These are phyloP conservation scores for Dynastes grantii DNA, from an alignment of 2,888 invertebrate species.

Conservation along the genomic window DNA sequence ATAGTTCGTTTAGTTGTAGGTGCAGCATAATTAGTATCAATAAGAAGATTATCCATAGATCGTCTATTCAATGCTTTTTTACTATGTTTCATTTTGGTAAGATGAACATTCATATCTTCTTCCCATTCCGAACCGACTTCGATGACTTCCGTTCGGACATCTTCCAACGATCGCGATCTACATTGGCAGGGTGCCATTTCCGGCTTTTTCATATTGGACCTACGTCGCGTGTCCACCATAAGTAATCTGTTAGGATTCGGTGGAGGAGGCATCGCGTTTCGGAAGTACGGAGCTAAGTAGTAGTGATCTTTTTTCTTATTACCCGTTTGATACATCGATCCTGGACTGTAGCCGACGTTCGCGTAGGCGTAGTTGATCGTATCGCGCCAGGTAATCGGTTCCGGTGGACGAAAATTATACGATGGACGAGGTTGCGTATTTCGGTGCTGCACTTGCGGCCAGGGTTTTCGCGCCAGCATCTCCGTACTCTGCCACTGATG, in stretches of 20 bases:
- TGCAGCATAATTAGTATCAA: conserved; percentile 72
- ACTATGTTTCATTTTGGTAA: conserved; percentile 71
- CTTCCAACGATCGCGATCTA: conserved; percentile 82
- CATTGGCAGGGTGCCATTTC: conserved; percentile 74
- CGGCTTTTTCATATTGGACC: conserved; percentile 56
- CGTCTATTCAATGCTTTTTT: conserved; percentile 73
- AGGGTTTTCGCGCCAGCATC: conserved; percentile 73
- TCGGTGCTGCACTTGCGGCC: conserved; percentile 77
- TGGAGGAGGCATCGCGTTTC: conserved; percentile 78
- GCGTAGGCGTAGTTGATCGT: conserved; percentile 55
- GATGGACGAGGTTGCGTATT: conserved; percentile 72
- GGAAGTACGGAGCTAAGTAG: conserved; percentile 80
- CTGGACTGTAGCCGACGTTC: conserved; percentile 58
- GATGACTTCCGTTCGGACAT: conserved; percentile 79
- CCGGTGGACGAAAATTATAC: conserved; percentile 62
- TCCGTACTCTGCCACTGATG: conserved; percentile 69
- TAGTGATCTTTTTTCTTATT: conserved; percentile 74
- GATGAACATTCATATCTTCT: conserved; percentile 77
- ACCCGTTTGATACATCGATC: conserved; percentile 59
- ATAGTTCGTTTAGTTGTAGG: conserved; percentile 72
- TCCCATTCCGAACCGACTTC: conserved; percentile 72
- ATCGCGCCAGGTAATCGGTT: conserved; percentile 63
- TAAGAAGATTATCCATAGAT: conserved; percentile 81
- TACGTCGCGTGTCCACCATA: conserved; percentile 65
- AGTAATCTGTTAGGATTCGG: conserved; percentile 66